Base-by-base conservation (phyloP, 2,797 vertebrate species). In the Vultur gryphus region DNA sequence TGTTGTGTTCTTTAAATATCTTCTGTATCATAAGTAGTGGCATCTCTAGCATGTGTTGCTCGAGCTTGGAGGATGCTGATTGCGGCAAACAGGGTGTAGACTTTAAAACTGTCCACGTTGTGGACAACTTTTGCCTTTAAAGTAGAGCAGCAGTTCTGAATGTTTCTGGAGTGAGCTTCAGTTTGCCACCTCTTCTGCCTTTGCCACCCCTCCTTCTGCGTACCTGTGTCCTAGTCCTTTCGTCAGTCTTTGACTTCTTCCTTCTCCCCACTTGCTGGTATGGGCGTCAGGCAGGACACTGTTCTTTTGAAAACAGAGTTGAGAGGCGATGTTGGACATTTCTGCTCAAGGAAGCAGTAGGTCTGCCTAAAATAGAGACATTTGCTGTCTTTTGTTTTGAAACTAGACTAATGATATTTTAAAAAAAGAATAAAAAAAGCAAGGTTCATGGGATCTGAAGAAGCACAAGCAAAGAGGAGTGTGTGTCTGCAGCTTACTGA, bases 1-100 rank as follows among this genome's bases (percentile, higher is more conserved):
- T 49, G 84, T 10, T 92, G 70, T 90, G 78, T 87, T 94, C 95
- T 67, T 94, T 77, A 88, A 95, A 93, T 79, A 81, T 75, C 89
- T 89, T 85, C 89, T 92, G 48, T 70, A 33, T 84, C 48, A 7
- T 10, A 26, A 17, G 20, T 17, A 46, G 23, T 14, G 6, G 64
- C 71, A 54, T 87, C 86, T 78, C 61, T 19, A 43, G 61, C 31
- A 3, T 11, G 37, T 24, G 76, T n/a, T 52, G 17, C 57, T 84
- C 21, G 59, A 75, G 43, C 48, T 41, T 49, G 62, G 64, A 59
- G 23, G 39, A 29, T 37, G 71, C 62, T 24, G 83, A 9, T 52
- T 23, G 86, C 5, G 2, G 15, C 77, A 61, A 52, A n/a, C 7
- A 11, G 46, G 37, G 54, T 3, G 1, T 16, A 65, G 70, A 9